These are phyloP conservation scores for Tenthredo notha DNA, from an alignment of 2,888 invertebrate genomes.

Conservation along the genomic window DNA sequence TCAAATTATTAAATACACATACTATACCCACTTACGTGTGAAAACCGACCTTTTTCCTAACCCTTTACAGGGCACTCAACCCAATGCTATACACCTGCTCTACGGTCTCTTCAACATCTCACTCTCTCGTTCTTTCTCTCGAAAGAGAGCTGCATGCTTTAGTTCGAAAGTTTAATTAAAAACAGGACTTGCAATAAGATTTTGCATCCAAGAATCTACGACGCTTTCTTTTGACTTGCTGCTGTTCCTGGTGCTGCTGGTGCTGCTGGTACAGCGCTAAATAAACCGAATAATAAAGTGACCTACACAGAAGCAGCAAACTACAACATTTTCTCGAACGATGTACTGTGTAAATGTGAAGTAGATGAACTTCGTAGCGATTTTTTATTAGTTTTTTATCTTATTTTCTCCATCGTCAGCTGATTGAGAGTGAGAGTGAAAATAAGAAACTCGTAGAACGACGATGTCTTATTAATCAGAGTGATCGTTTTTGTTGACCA, in stretches of 20 bases:
- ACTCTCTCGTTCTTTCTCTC: background rate
- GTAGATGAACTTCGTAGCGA: constrained; percentile 23
- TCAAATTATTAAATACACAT: constrained; percentile 2
- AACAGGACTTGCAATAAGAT: constrained; percentile 67
- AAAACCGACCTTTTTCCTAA: background rate
- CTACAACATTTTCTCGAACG: background rate
- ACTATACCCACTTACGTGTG: too few relatives aligned
- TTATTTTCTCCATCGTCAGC: background rate
- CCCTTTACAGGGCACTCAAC: background rate
- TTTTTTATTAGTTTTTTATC: background rate
- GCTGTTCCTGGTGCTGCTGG: background rate
- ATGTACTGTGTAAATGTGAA: constrained; percentile 26
- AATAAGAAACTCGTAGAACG: background rate
- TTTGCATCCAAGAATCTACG: constrained; percentile 28
- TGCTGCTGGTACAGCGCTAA: constrained; percentile 7
- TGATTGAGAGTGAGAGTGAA: background rate
- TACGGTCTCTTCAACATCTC: background rate
- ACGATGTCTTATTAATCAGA: background rate
- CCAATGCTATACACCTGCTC: background rate
- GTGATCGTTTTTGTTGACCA: background rate
- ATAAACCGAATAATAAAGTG: constrained; percentile 53
- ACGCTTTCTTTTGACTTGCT: constrained; percentile 38
- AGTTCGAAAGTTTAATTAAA: constrained; percentile 75
- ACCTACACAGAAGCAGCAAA: background rate
- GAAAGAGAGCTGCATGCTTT: constrained; percentile 57